Base-by-base conservation (phyloP, 2,113 vertebrate species). In the Marcusenius ussheri region DNA sequence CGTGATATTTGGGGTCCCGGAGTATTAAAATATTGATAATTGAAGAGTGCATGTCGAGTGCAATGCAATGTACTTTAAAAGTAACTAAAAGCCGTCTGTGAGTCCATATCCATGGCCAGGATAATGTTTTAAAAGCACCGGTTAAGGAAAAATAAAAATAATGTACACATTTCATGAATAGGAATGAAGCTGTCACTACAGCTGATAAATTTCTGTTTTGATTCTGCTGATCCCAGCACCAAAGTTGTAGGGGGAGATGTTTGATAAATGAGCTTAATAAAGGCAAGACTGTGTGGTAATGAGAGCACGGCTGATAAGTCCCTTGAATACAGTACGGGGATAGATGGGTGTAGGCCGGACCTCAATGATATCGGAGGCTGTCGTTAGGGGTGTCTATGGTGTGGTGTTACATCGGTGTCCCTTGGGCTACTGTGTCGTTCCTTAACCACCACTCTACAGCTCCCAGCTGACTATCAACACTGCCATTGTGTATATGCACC, bases 401-500 rank as follows among this genome's bases (percentile, higher is more conserved):
- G 17, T 21, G 31, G 5, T 66, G 56, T 31, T 53, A 17, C 1
- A 13, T n/a, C 3, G 21, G 15, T 27, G 42, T n/a, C 45, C 27
- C 27, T 31, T 85, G 27, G 21, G 50, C n/a, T 62, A 35, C 56
- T n/a, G 53, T 89, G 51, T 45, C 27, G 13, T 91, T 87, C 95
- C 96, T 98, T 98, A 95, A 97, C 94, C 8, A 6, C 0, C 11
- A 0, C 0, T 0, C 0, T 4, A 31, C 93, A 99, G 98, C 15
- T 99, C 98, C 11, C 98, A 99, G 91, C 96, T 99, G 35, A 99
- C 98, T 19, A 99, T 99, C 87, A 99, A 99, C 91, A 99, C 98
- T 6, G 98, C 98, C 89, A 99, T 99, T 53, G 98, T 98, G 70
- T 99, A 99, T 93, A 98, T 99, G 98, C 98, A 99, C 92, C 97